Evolutionary conservation across 2,888 invertebrate species (phyloP), one percentile per base, ranked within the genome.

Genomic region (Cephus sareptanus): DNA sequence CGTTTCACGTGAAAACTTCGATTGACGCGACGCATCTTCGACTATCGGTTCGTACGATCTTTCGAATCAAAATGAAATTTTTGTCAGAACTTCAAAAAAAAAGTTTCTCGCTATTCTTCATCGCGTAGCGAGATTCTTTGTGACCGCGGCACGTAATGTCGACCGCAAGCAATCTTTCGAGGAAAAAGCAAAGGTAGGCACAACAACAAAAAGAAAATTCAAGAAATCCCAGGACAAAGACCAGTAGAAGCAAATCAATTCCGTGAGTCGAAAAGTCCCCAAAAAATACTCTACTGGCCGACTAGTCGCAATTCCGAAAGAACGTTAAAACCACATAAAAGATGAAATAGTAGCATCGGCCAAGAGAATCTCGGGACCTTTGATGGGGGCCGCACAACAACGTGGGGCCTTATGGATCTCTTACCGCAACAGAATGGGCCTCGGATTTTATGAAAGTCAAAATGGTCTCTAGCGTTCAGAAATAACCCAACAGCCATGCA

Each of bases 301-400:
- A n/a, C 40, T 15, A 69, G 35, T 73, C 76, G 74, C 80, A 79
- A 82, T 85, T 85, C 86, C 81, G 77, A 81, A 84, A 85, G 83
- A 80, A 81, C 84, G 82, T 87, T 85, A 86, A 87, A 86, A 79
- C 77, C 83, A 82, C 84, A 85, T 87, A 87, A 87, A 87, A 85
- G 83, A 82, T 87, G 83, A 87, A 85, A 85, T 87, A 85, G 83
- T 85, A 83, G 83, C 79, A 74, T 56, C 56, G 56, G 9, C 56
- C 56, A 56, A 56, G 73, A 78, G 70, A 77, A 35, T 73, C 34
- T 79, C 71, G 34, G 80, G 80, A 77, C 77, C 80, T 84, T 84
- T 84, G 83, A 83, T 79, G 37, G 74, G 30, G 69, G 76, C 77
- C 75, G 75, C 74, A 40, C 77, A 78, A 76, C 74, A 74, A 74